Evolutionary conservation across 2,888 invertebrate genomes (phyloP).

Genomic region (Stegana nigrithorax): DNA sequence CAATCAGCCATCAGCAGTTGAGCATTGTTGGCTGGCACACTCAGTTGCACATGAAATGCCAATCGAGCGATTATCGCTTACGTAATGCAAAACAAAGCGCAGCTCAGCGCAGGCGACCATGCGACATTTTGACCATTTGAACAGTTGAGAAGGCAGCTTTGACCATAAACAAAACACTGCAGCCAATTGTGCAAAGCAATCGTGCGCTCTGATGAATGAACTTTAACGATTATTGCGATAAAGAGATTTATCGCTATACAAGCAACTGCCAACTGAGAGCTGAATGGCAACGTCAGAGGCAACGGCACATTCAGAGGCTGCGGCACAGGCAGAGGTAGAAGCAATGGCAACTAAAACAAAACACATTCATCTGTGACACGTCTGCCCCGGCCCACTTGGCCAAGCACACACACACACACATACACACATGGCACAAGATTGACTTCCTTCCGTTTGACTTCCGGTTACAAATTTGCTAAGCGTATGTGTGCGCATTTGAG

Average conservation of each 20-base stretch:
- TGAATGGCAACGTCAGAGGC: not conserved
- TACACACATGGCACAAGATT: conserved; percentile 14
- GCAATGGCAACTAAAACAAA: too few species aligned
- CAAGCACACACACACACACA: not conserved
- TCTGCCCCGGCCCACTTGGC: not conserved
- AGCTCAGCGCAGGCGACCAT: too few species aligned
- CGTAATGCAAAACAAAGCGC: too few species aligned
- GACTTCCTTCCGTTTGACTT: conserved; percentile 34
- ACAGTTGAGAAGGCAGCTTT: too few species aligned
- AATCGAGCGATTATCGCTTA: too few species aligned
- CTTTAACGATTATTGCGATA: conserved; percentile 58
- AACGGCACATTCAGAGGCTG: not conserved
- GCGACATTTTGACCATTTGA: conserved; percentile 36
- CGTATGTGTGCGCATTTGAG: not conserved
- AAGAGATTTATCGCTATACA: conserved; percentile 55
- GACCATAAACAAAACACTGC: conserved; percentile 34
- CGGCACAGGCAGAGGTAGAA: not conserved
- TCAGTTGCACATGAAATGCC: too few species aligned
- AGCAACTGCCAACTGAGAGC: conserved; percentile 44
- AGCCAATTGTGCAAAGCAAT: conserved; percentile 41
- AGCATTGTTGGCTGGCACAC: too few species aligned
- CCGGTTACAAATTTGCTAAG: not conserved
- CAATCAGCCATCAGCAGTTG: too few species aligned
- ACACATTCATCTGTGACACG: not conserved
- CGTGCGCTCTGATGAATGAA: conserved; percentile 53